Percentiles rank a stretch among this genome's conserved stretches.
These are phyloP conservation scores for Sesamia nonagrioides DNA, from an alignment of 1,140 invertebrate genomes.

Conservation along the genomic window DNA sequence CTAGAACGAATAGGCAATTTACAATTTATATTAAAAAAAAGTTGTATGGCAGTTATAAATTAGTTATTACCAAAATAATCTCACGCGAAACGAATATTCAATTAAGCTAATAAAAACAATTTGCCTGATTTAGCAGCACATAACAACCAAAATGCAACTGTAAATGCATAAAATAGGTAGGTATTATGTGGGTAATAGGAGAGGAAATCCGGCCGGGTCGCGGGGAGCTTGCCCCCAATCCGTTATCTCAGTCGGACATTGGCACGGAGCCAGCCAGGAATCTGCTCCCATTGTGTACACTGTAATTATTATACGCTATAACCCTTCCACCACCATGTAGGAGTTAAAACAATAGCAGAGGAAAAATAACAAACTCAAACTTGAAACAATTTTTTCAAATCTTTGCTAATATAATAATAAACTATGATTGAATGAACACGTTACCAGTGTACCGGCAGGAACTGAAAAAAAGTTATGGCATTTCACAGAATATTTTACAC, in stretches of 20 bases:
- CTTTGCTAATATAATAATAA: too few relatives aligned
- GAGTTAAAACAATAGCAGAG: neutral
- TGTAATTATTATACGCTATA: slow-evolving; percentile 36
- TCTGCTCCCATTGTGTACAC: slow-evolving; percentile 17
- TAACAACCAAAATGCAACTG: slow-evolving; percentile 23
- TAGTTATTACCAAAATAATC: too few relatives aligned
- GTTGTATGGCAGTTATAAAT: too few relatives aligned
- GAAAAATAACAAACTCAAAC: neutral
- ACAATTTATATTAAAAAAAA: too few relatives aligned
- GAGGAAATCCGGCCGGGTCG: slow-evolving; percentile 41
- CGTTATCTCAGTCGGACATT: slow-evolving; percentile 56
- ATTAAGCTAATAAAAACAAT: neutral
- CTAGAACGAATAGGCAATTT: too few relatives aligned
- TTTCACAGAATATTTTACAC: too few relatives aligned
- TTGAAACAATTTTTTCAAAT: neutral
- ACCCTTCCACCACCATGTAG: neutral
- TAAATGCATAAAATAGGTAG: slow-evolving; percentile 40
- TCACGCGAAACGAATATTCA: too few relatives aligned
- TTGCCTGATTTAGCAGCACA: neutral
- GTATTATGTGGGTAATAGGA: slow-evolving; percentile 37
- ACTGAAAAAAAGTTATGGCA: too few relatives aligned
- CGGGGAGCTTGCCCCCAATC: slow-evolving; percentile 54
- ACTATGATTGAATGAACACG: neutral
- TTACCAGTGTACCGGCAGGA: too few relatives aligned
- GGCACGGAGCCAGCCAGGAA: slow-evolving; percentile 53